These are phyloP conservation scores for Endotricha flammealis DNA, from an alignment of 2,888 invertebrate species.

Conservation along the genomic window DNA sequence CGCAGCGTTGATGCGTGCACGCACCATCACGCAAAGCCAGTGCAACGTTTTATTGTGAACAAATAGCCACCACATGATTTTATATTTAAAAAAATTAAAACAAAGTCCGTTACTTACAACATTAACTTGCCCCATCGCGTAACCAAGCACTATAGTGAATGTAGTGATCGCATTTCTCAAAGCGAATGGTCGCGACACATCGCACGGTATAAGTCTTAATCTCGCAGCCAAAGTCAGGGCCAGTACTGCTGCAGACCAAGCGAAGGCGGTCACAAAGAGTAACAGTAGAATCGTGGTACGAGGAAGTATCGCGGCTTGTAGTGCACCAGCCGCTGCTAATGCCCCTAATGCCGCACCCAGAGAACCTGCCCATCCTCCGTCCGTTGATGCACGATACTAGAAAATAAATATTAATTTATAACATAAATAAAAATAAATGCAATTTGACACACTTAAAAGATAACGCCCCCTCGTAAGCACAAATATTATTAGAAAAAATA, in stretches of 20 bases:
- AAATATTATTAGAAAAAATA: no score
- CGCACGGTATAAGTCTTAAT: conserved; percentile 90
- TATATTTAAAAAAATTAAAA: no score
- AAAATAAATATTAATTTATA: no score
- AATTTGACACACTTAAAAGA: no score
- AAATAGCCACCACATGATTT: no score
- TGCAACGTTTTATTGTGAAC: no score
- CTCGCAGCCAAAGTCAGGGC: conserved; percentile 91
- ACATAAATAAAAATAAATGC: no score
- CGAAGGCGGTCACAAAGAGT: conserved; percentile 91
- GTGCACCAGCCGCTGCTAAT: conserved; percentile 86
- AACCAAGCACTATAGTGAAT: conserved; percentile 90
- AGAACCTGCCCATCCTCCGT: conserved; percentile 91
- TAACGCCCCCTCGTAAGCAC: no score
- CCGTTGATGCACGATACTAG: conserved; percentile 91
- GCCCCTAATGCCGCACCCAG: conserved; percentile 87
- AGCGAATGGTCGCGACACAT: conserved; percentile 89
- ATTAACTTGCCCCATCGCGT: conserved; percentile 94
- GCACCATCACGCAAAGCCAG: no score
- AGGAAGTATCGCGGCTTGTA: conserved; percentile 87
- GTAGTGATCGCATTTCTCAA: conserved; percentile 91
- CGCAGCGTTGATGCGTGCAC: no score
- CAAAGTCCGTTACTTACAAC: no score
- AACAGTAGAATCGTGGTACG: conserved; percentile 90
- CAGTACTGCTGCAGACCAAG: conserved; percentile 92